Evolutionary conservation across 2,113 vertebrate genomes (phyloP).

Genomic region (Gopherus evgoodei): DNA sequence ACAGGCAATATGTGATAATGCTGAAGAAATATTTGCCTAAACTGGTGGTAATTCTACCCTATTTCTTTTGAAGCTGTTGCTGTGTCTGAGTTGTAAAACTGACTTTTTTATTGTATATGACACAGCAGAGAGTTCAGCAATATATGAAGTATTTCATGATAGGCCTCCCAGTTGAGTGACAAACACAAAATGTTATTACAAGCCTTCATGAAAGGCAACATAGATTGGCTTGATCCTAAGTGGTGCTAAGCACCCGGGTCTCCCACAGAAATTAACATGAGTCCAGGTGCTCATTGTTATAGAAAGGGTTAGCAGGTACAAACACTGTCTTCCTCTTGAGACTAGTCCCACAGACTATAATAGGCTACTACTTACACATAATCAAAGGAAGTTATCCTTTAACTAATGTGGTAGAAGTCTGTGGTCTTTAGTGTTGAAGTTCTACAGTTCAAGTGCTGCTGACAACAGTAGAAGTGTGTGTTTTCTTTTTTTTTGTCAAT

Average conservation of each 20-base stretch:
- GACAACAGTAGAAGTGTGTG: too few species aligned
- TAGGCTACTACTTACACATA: neutral
- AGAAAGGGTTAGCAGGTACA: neutral
- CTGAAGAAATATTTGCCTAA: neutral
- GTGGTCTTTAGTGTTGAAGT: neutral
- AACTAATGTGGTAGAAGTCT: neutral
- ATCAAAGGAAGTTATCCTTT: neutral
- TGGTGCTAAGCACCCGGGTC: neutral
- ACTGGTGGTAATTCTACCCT: neutral
- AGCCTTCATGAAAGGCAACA: neutral
- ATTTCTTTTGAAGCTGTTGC: neutral
- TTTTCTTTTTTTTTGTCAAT: neutral
- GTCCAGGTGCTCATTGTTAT: neutral
- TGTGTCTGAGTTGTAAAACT: neutral
- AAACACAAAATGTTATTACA: neutral
- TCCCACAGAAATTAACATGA: neutral
- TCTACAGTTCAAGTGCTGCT: neutral
- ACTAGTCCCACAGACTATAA: neutral
- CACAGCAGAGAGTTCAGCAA: neutral
- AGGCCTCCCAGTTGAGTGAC: neutral
- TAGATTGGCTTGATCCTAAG: neutral
- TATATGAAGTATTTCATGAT: neutral
- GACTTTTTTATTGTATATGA: neutral
- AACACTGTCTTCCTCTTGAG: too few species aligned
- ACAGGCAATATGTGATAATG: neutral